Base-by-base conservation (phyloP, 2,888 invertebrate genomes). In the Acanthosepion pharaonis region DNA sequence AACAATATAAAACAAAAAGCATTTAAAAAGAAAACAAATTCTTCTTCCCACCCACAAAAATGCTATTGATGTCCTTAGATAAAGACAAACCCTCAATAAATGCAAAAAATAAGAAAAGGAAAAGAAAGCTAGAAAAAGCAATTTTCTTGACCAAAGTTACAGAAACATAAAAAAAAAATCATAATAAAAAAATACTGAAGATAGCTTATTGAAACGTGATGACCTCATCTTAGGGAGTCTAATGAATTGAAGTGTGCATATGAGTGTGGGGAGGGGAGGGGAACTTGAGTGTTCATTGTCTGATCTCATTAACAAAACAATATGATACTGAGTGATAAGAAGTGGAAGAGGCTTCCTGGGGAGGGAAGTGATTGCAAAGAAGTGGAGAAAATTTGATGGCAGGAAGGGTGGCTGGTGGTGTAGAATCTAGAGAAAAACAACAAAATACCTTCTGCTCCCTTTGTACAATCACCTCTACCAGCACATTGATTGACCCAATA, bases 281-380 rank as follows among this genome's bases (percentile, higher is more conserved):
- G 4, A 33, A n/a, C 11, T 78, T n/a, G n/a, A 33, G 78, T 78
- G 78, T 78, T 78, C 78, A 78, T 78, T 78, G 78, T 78, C n/a
- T 78, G 78, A 78, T 78, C 78, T 78, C 78, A 78, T 78, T 78
- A 78, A 78, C 78, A 78, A 78, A 78, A 78, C 78, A 78, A 78
- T 78, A 78, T 78, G n/a, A 78, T 78, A 78, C 78, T 78, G 78
- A 78, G 78, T 78, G 78, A 78, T 78, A 78, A 78, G 78, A 78
- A 78, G 78, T 33, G 78, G 78, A 33, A 78, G 78, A 33, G n/a
- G 78, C 11, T 78, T 78, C 18, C 5, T n/a, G n/a, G n/a, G 78
- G 11, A 23, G 0, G 78, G 78, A 15, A n/a, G 59, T 78, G n/a
- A n/a, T 78, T n/a, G 78, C n/a, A n/a, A n/a, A 33, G n/a, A n/a